Conservation (phyloP, 1,140 invertebrate genomes). For the Brachionus manjavacas region DNA sequence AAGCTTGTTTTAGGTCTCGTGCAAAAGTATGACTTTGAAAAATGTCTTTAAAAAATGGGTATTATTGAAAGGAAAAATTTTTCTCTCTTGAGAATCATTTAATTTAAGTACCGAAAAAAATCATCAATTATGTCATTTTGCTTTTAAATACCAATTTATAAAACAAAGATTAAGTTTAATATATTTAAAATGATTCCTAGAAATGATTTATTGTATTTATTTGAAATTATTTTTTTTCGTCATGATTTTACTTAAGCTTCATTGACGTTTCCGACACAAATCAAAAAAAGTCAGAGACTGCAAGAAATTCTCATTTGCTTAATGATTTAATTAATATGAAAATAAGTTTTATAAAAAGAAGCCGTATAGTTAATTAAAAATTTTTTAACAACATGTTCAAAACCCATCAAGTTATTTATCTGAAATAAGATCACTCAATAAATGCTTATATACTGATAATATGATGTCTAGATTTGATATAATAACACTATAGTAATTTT, state of each 20-base stretch:
- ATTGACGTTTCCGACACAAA: background rate
- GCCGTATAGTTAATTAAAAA: background rate
- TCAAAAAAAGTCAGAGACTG: background rate
- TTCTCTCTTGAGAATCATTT: background rate
- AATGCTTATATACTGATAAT: background rate
- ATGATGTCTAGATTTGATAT: background rate
- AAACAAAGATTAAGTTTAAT: background rate
- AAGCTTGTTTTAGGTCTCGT: background rate
- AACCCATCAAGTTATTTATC: background rate
- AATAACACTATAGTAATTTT: background rate
- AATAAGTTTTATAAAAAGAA: background rate
- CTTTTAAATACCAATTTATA: background rate
- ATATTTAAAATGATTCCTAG: background rate
- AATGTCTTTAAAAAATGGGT: background rate
- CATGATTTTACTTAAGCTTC: background rate
- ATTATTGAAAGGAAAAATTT: background rate
- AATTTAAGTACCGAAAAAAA: background rate
- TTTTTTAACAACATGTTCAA: background rate
- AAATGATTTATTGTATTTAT: background rate
- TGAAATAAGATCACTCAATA: background rate
- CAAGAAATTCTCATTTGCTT: background rate
- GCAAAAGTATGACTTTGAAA: background rate
- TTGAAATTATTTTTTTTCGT: background rate
- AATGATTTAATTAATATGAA: slow-evolving; percentile 27
- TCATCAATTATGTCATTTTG: slow-evolving; percentile 3